These are phyloP conservation scores for Epirrhoe tristata DNA, from an alignment of 2,888 invertebrate genomes.

Conservation along the genomic window DNA sequence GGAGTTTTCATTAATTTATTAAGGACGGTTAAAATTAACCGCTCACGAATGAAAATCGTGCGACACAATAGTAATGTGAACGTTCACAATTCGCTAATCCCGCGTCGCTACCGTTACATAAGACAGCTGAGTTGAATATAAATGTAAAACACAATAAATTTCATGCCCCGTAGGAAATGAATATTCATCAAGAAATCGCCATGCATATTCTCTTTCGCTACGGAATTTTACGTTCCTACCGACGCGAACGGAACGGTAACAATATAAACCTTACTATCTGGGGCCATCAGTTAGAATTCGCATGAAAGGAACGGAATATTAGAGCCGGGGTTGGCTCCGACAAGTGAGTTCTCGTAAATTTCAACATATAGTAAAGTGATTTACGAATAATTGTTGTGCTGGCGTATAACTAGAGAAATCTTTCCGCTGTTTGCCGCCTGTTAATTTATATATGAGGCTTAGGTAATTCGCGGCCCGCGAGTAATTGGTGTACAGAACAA, in stretches of 20 bases:
- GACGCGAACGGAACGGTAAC: constrained; percentile 49
- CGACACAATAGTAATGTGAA: constrained; percentile 76
- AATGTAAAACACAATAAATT: constrained; percentile 86
- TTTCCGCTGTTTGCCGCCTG: constrained; percentile 84
- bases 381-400: constrained; percentile 86
- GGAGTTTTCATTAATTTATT: constrained; percentile 73
- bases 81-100: constrained; percentile 84
- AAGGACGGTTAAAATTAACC: constrained; percentile 71
- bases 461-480: constrained; percentile 84
- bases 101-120: constrained; percentile 84
- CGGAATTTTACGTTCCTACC: constrained; percentile 76
- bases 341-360: constrained; percentile 80
- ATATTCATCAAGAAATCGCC: constrained; percentile 86
- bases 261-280: constrained; percentile 71
- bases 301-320: constrained; percentile 51
- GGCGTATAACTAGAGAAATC: constrained; percentile 85
- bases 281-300: constrained; percentile 68
- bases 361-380: constrained; percentile 86
- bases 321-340: constrained; percentile 70
- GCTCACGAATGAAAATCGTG: constrained; percentile 72
- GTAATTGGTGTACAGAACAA: constrained; percentile 84
- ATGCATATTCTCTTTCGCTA: constrained; percentile 84
- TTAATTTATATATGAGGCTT: constrained; percentile 86
- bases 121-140: constrained; percentile 85
- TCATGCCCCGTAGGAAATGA: constrained; percentile 86